A percentile compares a stretch with the other conserved stretches of the same genome.
phyloP scores from a whole-genome alignment of 2,113 vertebrate genomes.

The Motacilla tschutschensis region DNA sequence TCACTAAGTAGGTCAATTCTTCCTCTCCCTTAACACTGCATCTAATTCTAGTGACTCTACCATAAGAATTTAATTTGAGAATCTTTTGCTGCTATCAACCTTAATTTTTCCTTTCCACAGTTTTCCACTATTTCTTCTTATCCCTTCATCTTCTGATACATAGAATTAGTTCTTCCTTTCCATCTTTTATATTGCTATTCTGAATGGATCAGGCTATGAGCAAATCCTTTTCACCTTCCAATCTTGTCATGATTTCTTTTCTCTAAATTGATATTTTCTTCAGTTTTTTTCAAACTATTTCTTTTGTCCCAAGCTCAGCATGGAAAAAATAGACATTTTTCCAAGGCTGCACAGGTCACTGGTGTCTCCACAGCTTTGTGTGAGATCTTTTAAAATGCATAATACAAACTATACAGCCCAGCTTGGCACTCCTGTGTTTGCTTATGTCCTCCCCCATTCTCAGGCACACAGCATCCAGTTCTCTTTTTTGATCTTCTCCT shows the following conservation, averaged over 20 bases:
- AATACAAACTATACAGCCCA: not conserved
- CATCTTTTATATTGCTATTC: not conserved
- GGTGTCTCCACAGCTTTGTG: not conserved
- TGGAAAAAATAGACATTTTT: not conserved
- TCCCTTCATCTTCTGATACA: not conserved
- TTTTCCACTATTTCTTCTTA: slow-evolving; percentile 18
- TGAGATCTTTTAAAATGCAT: not conserved
- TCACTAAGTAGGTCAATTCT: not conserved
- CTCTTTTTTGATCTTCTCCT: not conserved
- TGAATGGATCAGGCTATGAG: not conserved
- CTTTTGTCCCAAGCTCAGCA: not conserved
- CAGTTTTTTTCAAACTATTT: not conserved
- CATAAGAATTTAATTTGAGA: not conserved
- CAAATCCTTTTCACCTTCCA: not conserved
- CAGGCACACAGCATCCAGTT: not conserved
- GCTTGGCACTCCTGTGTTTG: not conserved
- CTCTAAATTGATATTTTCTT: not conserved
- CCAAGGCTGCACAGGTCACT: not conserved
- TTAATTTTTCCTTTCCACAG: not conserved
- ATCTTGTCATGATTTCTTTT: not conserved
- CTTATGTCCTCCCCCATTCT: not conserved
- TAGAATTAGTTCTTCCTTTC: slow-evolving; percentile 6
- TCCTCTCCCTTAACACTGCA: not conserved
- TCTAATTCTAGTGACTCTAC: not conserved
- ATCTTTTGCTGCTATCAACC: not conserved